These are phyloP conservation scores for Isurus oxyrinchus DNA, from an alignment of 2,113 vertebrate genomes.

Conservation along the genomic window DNA sequence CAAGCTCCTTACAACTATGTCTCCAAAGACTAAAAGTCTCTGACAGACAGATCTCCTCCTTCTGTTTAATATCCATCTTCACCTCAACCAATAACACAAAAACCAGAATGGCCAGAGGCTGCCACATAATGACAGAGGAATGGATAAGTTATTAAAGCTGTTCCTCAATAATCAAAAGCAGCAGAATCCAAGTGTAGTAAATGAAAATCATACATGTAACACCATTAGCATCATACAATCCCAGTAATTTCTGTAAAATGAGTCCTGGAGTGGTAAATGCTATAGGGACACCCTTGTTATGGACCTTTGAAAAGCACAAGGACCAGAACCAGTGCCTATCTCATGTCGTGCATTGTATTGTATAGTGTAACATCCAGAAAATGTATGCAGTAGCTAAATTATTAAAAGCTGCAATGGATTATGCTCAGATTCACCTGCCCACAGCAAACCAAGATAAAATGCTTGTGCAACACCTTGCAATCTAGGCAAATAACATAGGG, in stretches of 20 bases:
- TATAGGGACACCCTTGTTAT: background rate
- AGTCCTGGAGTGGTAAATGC: background rate
- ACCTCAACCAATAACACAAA: background rate
- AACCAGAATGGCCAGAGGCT: background rate
- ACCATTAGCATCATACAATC: background rate
- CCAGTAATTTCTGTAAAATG: background rate
- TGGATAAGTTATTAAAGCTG: background rate
- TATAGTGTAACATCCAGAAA: background rate
- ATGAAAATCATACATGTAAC: background rate
- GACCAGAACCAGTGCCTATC: background rate
- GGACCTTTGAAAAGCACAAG: background rate
- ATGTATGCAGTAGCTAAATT: background rate
- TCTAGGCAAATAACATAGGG: background rate
- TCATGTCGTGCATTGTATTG: background rate
- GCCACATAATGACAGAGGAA: background rate
- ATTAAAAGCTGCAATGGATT: background rate
- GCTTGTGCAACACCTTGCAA: background rate
- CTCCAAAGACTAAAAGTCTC: background rate
- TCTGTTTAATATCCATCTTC: slow-evolving; percentile 20
- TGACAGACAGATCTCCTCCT: slow-evolving; percentile 6
- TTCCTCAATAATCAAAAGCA: background rate
- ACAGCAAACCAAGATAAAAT: background rate
- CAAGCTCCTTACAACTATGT: slow-evolving; percentile 15
- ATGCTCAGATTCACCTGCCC: background rate
- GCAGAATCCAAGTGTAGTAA: background rate